A percentile compares a stretch with the other conserved stretches of the same genome.
Conservation (phyloP, 2,797 vertebrate species). For the Lagodon rhomboides region DNA sequence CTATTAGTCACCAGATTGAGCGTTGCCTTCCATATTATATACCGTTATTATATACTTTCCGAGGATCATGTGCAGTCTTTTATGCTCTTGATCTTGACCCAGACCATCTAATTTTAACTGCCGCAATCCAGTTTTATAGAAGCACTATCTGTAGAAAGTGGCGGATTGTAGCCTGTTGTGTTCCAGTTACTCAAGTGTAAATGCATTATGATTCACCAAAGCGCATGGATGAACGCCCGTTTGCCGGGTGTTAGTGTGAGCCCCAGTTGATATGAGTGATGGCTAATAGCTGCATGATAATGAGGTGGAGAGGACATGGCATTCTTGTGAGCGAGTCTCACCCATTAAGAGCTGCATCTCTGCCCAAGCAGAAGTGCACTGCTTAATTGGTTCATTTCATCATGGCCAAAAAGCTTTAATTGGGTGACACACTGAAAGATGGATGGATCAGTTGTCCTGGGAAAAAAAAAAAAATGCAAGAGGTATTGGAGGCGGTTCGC, state of each 20-base stretch:
- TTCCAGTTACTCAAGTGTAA: slow-evolving; percentile 58
- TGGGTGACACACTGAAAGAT: slow-evolving; percentile 73
- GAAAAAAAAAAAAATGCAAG: slow-evolving; percentile 37
- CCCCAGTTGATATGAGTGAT: slow-evolving; percentile 68
- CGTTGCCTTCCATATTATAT: not conserved
- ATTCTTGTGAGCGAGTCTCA: slow-evolving; percentile 63
- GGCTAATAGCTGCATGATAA: slow-evolving; percentile 73
- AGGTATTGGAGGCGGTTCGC: slow-evolving; percentile 13
- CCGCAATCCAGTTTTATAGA: not conserved
- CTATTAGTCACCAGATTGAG: not conserved
- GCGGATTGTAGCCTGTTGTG: slow-evolving; percentile 42
- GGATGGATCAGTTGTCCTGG: slow-evolving; percentile 50
- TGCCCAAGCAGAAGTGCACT: slow-evolving; percentile 69
- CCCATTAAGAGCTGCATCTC: slow-evolving; percentile 75
- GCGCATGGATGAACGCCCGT: slow-evolving; percentile 59
- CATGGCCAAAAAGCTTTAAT: slow-evolving; percentile 74
- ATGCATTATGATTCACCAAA: slow-evolving; percentile 68
- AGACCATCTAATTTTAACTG: slow-evolving; percentile 38
- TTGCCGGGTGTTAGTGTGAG: slow-evolving; percentile 56
- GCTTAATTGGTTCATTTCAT: slow-evolving; percentile 82
- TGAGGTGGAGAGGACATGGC: slow-evolving; percentile 66
- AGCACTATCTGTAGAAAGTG: slow-evolving; percentile 1
- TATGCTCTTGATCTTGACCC: slow-evolving; percentile 22
- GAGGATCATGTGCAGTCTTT: slow-evolving; percentile 31
- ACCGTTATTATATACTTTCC: not conserved